Base-by-base conservation (phyloP, 2,797 vertebrate species). In the Gallinago nigripennis region DNA sequence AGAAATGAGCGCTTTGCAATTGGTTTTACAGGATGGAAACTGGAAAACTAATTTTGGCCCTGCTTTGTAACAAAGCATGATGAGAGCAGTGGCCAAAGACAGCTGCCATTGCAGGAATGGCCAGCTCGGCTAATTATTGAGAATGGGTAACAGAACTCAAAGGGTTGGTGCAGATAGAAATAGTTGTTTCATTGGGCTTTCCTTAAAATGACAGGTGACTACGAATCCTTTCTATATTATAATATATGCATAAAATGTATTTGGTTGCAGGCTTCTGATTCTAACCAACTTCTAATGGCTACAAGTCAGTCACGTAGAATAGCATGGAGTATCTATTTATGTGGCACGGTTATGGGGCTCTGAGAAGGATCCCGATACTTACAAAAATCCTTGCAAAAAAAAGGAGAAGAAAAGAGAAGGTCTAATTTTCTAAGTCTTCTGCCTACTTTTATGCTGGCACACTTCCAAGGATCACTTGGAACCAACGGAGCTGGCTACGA, bases 391-490 rank as follows among this genome's bases (percentile, higher is more conserved):
- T 45, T 68, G 21, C 1, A 23, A 28, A 18, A 20, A 33, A 20
- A 21, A 21, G 25, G 16, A 17, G 33, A 19, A 11, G 12, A 5
- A 2, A 41, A 58, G 7, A 41, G 5, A 57, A 57, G 0, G 1
- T 56, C n/a, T 70, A 35, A 64, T 95, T 91, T 81, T 88, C 56
- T 69, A 71, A 71, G 64, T 70, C 30, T 39, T 92, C 24, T 82
- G 33, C 35, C 71, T 92, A 37, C 53, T 93, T 94, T 87, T 85
- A 71, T 4, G 1, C 75, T 94, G 93, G 92, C 84, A 91, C 28
- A 23, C 20, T 86, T 94, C 92, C 94, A 95, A 77, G 76, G 75
- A 90, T 93, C 83, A 63, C 68, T 96, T 95, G 81, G 60, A 94
- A 88, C 81, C 81, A 71, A 14, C n/a, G 50, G 56, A 85, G 68